Evolutionary conservation across 2,888 invertebrate species (phyloP), one percentile per base, ranked within the genome.

Genomic region (Hypomecis punctinalis): DNA sequence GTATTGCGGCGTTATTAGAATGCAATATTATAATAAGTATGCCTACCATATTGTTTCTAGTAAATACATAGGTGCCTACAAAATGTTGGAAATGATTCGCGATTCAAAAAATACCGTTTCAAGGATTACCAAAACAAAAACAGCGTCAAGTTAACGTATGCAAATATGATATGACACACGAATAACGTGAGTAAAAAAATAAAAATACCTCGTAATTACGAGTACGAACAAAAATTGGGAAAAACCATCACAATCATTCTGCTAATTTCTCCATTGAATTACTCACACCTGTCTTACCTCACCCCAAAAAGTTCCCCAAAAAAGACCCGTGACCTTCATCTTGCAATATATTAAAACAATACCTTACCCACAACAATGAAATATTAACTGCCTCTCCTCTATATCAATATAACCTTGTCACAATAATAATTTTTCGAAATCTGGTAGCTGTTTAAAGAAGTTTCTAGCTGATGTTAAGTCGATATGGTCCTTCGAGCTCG

Each of bases 311-410:
- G 47, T n/a, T 42, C 46, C 47, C 54, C 48, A 36, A 59, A 56
- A 63, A 47, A 48, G 42, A 48, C 2, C 47, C 23, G 37, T 67
- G 72, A 72, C 78, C 78, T 78, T 78, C 74, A 74, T 72, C 66
- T 63, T 73, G 69, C 48, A 48, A 58, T 37, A 53, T 13, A 57
- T 48, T 51, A 43, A 55, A 57, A 66, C 61, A 61, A 61, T 60
- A 52, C 55, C 35, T 46, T 56, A 47, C 51, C 10, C 39, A 49
- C 47, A 53, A 61, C 60, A 53, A 63, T 63, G 57, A 63, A 36
- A 11, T 47, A 60, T 56, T 40, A 59, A 49, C 40, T 11, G 35
- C 52, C 43, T 33, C 40, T 52, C 53, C 10, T 49, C 45, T 37
- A 13, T 11, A 51, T 36, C 13, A 7, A 8, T 36, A 45, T 37